Conservation (phyloP, 2,888 invertebrate species). For the Andrena hattorfiana region DNA sequence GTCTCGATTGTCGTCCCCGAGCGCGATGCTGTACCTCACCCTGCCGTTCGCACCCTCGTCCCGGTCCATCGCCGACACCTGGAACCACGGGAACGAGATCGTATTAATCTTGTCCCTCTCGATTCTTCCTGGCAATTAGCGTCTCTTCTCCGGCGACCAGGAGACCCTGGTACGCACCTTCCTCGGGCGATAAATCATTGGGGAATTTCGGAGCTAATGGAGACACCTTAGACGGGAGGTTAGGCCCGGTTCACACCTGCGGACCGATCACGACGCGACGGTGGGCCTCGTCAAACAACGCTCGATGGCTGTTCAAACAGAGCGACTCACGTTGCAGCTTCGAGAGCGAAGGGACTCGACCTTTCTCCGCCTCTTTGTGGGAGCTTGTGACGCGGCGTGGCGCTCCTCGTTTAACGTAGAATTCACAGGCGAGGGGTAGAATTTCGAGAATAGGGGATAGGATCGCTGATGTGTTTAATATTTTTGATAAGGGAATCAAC, state of each 20-base stretch:
- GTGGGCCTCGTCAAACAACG: constrained; percentile 2
- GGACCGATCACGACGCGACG: background rate
- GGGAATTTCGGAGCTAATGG: background rate
- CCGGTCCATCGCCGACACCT: constrained; percentile 95
- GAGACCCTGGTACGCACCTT: constrained; percentile 4
- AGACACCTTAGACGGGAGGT: constrained; percentile 5
- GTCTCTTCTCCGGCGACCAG: background rate
- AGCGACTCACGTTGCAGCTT: constrained; percentile 1
- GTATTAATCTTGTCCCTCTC: background rate
- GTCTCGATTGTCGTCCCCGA: constrained; percentile 96
- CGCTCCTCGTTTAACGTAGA: too few relatives aligned
- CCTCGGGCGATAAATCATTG: background rate
- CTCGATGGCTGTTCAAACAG: constrained; percentile 23
- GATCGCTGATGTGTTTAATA: too few relatives aligned
- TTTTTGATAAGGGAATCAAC: too few relatives aligned
- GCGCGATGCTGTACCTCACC: constrained; percentile 94
- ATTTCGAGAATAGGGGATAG: too few relatives aligned
- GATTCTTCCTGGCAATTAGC: constrained; percentile 15
- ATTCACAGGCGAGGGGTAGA: too few relatives aligned
- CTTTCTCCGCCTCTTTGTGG: background rate
- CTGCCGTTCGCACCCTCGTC: constrained; percentile 96
- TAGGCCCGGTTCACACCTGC: constrained; percentile 22
- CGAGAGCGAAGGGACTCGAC: background rate
- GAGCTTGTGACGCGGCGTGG: too few relatives aligned
- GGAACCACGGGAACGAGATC: constrained; percentile 36